These are phyloP conservation scores for Corbicula japonica DNA, from an alignment of 2,888 invertebrate genomes.

Conservation along the genomic window DNA sequence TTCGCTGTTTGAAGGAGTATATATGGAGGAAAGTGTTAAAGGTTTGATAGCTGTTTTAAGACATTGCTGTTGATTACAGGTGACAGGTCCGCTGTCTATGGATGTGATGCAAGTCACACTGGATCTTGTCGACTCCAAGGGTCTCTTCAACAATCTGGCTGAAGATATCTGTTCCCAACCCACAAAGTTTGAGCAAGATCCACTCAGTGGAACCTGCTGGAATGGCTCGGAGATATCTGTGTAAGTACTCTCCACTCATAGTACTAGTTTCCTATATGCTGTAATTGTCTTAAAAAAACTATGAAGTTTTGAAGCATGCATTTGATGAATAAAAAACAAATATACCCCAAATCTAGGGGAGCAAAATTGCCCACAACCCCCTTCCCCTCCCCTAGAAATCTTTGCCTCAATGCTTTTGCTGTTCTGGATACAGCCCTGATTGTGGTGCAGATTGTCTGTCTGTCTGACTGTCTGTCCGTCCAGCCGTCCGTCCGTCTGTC, in stretches of 20 bases:
- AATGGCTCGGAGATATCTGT: constrained; percentile 58
- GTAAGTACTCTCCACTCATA: constrained; percentile 45
- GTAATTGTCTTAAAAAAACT: neutral
- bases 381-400: too few species aligned
- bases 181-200: constrained; percentile 55
- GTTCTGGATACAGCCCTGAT: too few species aligned
- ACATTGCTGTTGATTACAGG: constrained; percentile 23
- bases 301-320: neutral
- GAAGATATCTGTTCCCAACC: constrained; percentile 54
- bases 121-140: constrained; percentile 63
- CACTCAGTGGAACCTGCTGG: constrained; percentile 60
- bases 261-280: neutral
- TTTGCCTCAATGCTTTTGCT: too few species aligned
- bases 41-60: neutral
- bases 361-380: too few species aligned
- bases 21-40: neutral
- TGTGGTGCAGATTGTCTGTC: too few species aligned
- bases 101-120: constrained; percentile 62
- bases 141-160: constrained; percentile 57
- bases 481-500: too few species aligned
- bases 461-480: too few species aligned
- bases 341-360: too few species aligned
- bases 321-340: neutral
- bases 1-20: too few species aligned
- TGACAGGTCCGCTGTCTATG: constrained; percentile 54